Evolutionary conservation across 1,140 invertebrate species (phyloP), one percentile per base, ranked within the genome.

Genomic region (Drosophila micromelanica): DNA sequence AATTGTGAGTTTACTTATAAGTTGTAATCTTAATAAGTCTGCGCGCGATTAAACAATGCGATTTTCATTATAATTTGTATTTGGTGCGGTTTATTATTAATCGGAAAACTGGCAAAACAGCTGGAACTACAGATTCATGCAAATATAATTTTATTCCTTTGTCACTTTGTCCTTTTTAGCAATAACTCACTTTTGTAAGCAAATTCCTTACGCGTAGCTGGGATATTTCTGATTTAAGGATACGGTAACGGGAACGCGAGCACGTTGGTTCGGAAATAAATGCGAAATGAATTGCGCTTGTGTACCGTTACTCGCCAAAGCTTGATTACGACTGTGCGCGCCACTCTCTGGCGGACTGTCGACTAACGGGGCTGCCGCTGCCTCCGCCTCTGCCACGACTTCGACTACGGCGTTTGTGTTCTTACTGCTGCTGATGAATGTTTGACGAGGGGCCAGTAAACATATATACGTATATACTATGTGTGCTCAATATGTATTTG

Each of bases 271-370:
- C 27, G 15, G 38, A 63, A 43, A n/a, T 27, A 12, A 40, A 42
- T 6, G 15, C 17, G 7, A 61, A 68, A 38, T 13, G 68, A 70
- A 65, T 71, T 70, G 62, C 81, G 81, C 54, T 37, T 37, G 76
- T 61, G 75, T 72, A 82, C 82, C 76, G 82, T 76, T 87, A 76
- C 54, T 78, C 76, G 79, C 68, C 78, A 63, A 52, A 49, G 84
- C 68, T 78, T 57, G 75, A 81, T 72, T 82, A 73, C 78, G 84
- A 86, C 81, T 86, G 79, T 76, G 75, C 48, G 49, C 59, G 46
- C 67, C 80, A 23, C 54, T 73, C 59, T 51, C 65, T 73, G 46
- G 65, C 59, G 45, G 57, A 71, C 60, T 61, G 60, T 48, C 63
- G 48, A 46, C 48, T 59, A 30, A 27, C 59, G 35, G 15, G 32